Evolutionary conservation across 1,140 invertebrate genomes (phyloP).

Genomic region (Monochamus saltuarius): DNA sequence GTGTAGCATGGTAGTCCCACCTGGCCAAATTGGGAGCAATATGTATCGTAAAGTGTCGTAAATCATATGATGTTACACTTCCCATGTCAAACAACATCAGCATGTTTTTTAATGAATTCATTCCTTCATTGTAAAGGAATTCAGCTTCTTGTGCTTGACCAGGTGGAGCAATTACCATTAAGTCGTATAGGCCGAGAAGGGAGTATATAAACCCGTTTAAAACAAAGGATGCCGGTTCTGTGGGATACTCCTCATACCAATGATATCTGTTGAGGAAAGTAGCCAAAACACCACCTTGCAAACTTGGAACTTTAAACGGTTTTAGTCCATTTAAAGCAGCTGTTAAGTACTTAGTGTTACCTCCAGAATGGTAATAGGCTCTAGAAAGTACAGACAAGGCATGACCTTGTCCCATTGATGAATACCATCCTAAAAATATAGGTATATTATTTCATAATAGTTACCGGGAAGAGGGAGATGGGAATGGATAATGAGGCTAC

Average conservation of each 20-base stretch:
- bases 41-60: conserved; percentile 87
- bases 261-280: conserved; percentile 73
- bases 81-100: conserved; percentile 94
- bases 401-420: conserved; percentile 97
- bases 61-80: conserved; percentile 94
- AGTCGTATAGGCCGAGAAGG: conserved; percentile 92
- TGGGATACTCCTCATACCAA: conserved; percentile 98
- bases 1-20: conserved; percentile 98
- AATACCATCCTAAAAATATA: conserved; percentile 67
- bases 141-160: conserved; percentile 65
- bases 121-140: conserved; percentile 80
- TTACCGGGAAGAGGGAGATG: too few species aligned
- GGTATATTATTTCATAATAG: background rate
- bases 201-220: conserved; percentile 99
- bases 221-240: conserved; percentile 90
- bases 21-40: conserved; percentile 87
- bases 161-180: conserved; percentile 69
- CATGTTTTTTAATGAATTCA: conserved; percentile 86
- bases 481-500: too few species aligned
- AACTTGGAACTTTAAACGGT: conserved; percentile 73
- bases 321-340: conserved; percentile 78
- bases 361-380: conserved; percentile 81
- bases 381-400: conserved; percentile 89
- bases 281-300: conserved; percentile 80
- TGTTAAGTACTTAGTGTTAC: conserved; percentile 74